Evolutionary conservation across 2,888 invertebrate genomes (phyloP), one percentile per base, ranked within the genome.

Genomic region (Hirtodrosophila histrioides): DNA sequence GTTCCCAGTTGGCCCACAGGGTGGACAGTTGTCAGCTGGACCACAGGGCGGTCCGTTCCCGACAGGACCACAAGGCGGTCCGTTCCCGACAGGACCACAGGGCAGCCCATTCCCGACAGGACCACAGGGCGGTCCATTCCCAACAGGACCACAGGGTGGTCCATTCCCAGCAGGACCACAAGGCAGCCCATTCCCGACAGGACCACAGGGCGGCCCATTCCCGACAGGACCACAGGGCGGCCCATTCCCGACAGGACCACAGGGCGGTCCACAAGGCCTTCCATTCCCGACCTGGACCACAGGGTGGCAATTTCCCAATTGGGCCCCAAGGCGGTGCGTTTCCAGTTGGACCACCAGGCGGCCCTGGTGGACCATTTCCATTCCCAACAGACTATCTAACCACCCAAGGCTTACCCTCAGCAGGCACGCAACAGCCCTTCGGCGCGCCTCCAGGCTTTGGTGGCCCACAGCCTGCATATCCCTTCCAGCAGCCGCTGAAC

Each of bases 301-400:
- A 49, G 6, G 41, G 39, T 0, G 60, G 55, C 3, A 10, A 17
- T 4, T 61, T 56, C 7, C 49, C 60, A 2, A 37, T n/a, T 17
- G 51, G 51, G 0, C 66, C 72, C 0, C 66, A 64, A 27, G 39
- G 35, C 2, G 56, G 48, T 0, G 58, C 51, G 0, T 77, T 77
- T 4, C 51, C 66, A 23, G 40, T 27, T 2, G 27, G 27, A 27
- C 27, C 27, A 27, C 27, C 27, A 6, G 27, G 27, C 27, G 27
- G 27, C 6, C 5, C 27, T 27, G 4, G 4, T 27, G 71, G 57
- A n/a, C 31, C 37, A 3, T 39, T 56, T 17, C 40, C 60, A 1
- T 75, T 58, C 9, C 53, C 29, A 3, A 43, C 83, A n/a, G 72
- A 81, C 8, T 85, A 72, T 29, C 60, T 85, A 6, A 75, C 72